Base-by-base conservation (phyloP, 2,888 invertebrate genomes). In the Dynastes grantii region DNA sequence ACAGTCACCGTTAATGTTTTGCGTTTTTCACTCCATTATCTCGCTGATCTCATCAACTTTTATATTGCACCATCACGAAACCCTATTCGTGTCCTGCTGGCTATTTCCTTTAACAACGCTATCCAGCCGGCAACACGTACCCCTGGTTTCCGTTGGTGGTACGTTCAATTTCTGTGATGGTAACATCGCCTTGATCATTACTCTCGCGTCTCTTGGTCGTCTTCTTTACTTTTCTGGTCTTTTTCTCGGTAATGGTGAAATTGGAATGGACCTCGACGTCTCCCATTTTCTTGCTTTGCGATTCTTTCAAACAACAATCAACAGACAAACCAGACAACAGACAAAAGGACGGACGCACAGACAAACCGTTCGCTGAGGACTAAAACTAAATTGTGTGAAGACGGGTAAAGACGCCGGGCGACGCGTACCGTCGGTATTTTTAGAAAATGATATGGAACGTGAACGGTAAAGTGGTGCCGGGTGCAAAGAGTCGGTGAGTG, bases 141-240 rank as follows among this genome's bases (percentile, higher is more conserved):
- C 95, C 96, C 93, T 90, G 90, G 79, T 85, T 88, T 90, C 92
- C 92, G 90, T 91, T 91, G 89, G 91, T 91, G 89, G 92, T 92
- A 89, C 92, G 92, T 90, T 93, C 93, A 88, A 95, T 89, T 90
- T 96, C 95, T 90, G 94, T 93, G 89, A 95, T 93, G 89, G 96
- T 95, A 85, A 90, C 90, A 83, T 90, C 90, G 87, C 93, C 92
- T 87, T 93, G 93, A 88, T 93, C 93, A 82, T 92, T 92, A 88
- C 93, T 93, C 90, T 95, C 94, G 88, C 95, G 93, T 89, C 95
- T 93, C 86, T 95, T 94, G 87, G 94, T 94, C 88, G 94, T 93
- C 91, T 96, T 96, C 92, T 96, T 97, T 91, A 96, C 95, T 92
- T 96, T 97, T 90, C 96, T 96, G 89, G 95, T 93, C 90, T 96